Base-by-base conservation (phyloP, 1,140 invertebrate species). In the Temnothorax curvispinosus region DNA sequence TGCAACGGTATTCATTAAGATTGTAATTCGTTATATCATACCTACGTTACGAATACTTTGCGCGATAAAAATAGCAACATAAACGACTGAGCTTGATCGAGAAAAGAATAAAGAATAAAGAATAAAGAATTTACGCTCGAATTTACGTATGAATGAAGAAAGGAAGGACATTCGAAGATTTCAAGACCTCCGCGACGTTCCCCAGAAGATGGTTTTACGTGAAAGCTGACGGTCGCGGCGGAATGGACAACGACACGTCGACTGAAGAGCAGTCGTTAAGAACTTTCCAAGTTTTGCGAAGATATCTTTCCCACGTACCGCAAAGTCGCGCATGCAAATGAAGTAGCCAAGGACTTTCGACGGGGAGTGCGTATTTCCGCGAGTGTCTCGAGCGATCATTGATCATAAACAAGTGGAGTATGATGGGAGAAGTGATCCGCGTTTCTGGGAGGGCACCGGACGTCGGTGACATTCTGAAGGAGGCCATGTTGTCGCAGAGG, bases 401-500 rank as follows among this genome's bases (percentile, higher is more conserved):
- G 54, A 75, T 82, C 27, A 64, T 3, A 21, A 69, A 11, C 38
- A 82, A 58, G 60, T 60, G 75, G 56, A 89, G 85, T 76, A 90
- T 90, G 88, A 87, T 92, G 91, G 91, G 89, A 58, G 91, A 92
- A 88, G 87, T 89, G 71, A 90, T 93, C 32, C 87, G 91, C 41
- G 87, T 94, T 72, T 93, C 93, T 54, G 89, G 93, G 21, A 91
- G 86, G 38, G 75, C 87, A n/a, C 87, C 92, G 82, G 90, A 93
- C 32, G 90, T 93, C 13, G 86, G 91, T 1, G 92, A 94, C 50
- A 93, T 94, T 50, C 80, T 95, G 13, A 90, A 89, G 72, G 93
- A 94, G 60, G 91, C 92, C 7, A 94, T 94, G 91, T 41, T 93
- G 27, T 93, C 94, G 7, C 94, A 94, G 77, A 92, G 89, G 58